Evolutionary conservation across 2,888 invertebrate species (phyloP), one percentile per base, ranked within the genome.

Genomic region (Portevinia maculata): DNA sequence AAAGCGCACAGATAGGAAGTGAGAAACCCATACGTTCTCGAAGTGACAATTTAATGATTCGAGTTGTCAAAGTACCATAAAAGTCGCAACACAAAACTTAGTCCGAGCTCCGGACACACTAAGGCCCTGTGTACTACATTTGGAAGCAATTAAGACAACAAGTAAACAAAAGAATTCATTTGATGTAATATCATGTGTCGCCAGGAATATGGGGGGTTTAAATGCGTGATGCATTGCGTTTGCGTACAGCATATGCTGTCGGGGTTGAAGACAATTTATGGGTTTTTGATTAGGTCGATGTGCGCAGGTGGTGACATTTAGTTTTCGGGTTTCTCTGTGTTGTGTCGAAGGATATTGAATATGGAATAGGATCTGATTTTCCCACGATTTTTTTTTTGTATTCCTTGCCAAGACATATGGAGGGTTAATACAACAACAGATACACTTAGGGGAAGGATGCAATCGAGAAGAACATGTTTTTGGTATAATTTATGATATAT

Each of bases 281-380:
- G 50, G 57, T 69, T 79, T 79, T 79, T 79, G 74, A 79, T 79
- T 79, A 79, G 69, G 50, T 69, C 39, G 67, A 79, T 79, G 57
- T 15, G 55, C 52, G 79, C 79, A 79, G 79, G 79, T 79, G 79
- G 79, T 79, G 79, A 79, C 79, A 79, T 28, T 69, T 57, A 48
- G 59, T 65, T 32, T 30, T 52, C 5, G 9, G 17, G 50, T 50
- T 39, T 15, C n/a, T 17, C 55, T 60, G 52, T 34, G 32, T 21
- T 48, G n/a, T 48, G 39, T 34, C 46, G 55, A 39, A 74, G 60
- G 62, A 74, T 74, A 74, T 69, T 74, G 74, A 69, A 57, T 52
- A 55, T 79, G 74, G 74, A 79, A 79, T 69, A 74, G 74, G 79
- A 79, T 79, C 79, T 74, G 79, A 79, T 79, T 74, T 79, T 79